Conservation (phyloP, 2,888 invertebrate species). For the Pseudeuparius sepicola region DNA sequence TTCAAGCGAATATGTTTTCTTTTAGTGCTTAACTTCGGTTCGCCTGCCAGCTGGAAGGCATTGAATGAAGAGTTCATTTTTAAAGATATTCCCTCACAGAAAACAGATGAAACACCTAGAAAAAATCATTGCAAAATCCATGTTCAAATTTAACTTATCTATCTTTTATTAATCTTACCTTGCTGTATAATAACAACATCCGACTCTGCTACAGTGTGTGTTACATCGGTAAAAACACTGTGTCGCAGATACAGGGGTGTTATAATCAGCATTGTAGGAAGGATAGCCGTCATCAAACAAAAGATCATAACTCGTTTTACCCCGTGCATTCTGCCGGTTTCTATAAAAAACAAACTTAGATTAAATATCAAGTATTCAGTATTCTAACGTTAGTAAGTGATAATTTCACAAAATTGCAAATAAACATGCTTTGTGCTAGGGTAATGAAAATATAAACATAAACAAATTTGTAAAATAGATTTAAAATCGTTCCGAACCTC, state of each 20-base stretch:
- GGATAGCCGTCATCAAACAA: conserved; percentile 63
- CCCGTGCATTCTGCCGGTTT: conserved; percentile 66
- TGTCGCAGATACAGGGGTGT: conserved; percentile 70
- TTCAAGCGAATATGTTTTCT: conserved; percentile 66
- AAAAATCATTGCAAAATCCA: too few relatives aligned
- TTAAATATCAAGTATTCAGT: too few relatives aligned
- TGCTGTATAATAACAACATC: conserved; percentile 73
- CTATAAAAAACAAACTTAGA: conserved; percentile 39
- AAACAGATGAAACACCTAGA: conserved; percentile 68
- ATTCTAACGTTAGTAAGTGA: too few relatives aligned
- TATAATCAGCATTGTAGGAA: conserved; percentile 66
- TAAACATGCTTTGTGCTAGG: too few relatives aligned
- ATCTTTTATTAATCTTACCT: too few relatives aligned
- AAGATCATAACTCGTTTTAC: conserved; percentile 68
- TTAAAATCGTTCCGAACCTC: too few relatives aligned
- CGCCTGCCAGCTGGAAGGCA: conserved; percentile 36
- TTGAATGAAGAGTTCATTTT: conserved; percentile 61
- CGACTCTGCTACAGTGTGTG: conserved; percentile 71
- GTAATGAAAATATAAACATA: too few relatives aligned
- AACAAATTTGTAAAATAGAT: too few relatives aligned
- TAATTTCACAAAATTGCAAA: too few relatives aligned
- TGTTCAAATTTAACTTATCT: too few relatives aligned
- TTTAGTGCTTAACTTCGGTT: conserved; percentile 56
- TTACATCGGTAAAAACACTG: conserved; percentile 65
- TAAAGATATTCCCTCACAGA: conserved; percentile 69